Evolutionary conservation across 2,888 invertebrate genomes (phyloP), one percentile per base, ranked within the genome.

Genomic region (Thecocarcelia acutangulata): DNA sequence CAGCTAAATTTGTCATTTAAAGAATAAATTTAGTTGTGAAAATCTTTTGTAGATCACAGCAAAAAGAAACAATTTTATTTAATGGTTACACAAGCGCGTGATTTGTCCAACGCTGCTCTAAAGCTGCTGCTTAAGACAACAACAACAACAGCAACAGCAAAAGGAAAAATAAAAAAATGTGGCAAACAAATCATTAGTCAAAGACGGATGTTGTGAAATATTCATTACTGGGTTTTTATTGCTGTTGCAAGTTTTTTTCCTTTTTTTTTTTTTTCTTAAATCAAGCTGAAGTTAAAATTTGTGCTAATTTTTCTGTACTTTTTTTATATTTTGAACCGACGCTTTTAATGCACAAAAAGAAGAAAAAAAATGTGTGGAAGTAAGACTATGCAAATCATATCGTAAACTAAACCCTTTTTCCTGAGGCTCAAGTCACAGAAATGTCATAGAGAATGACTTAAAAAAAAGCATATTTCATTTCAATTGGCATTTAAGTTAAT

Each of bases 191-290:
- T 72, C 69, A 80, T 80, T 80, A 69, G 74, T 69, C 81, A 59
- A 80, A 82, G 83, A 83, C 83, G 84, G 84, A 84, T 84, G 74
- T 84, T 84, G 83, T 74, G 84, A 82, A 82, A 82, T 66, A 59
- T 70, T 78, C 59, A 70, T 79, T 73, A 69, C 46, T 17, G 19
- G 12, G 40, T 50, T 50, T 46, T 17, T 48, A 40, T 24, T 58
- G 12, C 12, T 72, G 40, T 21, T n/a, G 11, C 19, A 19, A 33
- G 8, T 33, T 33, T 33, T 5, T 33, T 33, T 33, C 8, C 8
- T 33, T 33, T 33, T 33, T 33, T 33, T 1, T 4, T 56, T 33
- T 56, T 28, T 17, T 44, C 8, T n/a, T n/a, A n/a, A n/a, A n/a
- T n/a, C 66, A 56, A 54, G 19, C 21, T 70, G 33, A n/a, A n/a